A percentile compares a stretch with the other conserved stretches of the same genome.
These are phyloP conservation scores for Danionella cerebrum DNA, from an alignment of 2,113 vertebrate species.

Conservation along the genomic window DNA sequence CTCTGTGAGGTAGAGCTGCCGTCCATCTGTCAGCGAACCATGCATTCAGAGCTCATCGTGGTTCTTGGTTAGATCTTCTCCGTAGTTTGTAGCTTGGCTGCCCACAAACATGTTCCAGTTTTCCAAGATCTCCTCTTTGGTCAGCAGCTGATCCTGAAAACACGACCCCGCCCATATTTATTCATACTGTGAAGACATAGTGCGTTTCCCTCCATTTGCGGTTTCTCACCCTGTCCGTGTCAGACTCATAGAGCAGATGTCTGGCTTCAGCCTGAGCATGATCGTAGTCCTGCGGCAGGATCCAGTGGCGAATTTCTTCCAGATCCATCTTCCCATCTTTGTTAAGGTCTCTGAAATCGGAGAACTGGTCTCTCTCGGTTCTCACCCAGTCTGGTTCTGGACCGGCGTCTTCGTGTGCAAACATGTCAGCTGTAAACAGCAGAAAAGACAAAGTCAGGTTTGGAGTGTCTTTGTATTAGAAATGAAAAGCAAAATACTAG, in stretches of 20 bases:
- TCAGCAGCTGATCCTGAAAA: slow-evolving; percentile 81
- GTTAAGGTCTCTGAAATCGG: slow-evolving; percentile 90
- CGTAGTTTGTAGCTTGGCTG: slow-evolving; percentile 97
- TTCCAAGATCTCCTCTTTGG: slow-evolving; percentile 88
- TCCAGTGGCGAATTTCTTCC: slow-evolving; percentile 94
- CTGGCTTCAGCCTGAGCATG: slow-evolving; percentile 91
- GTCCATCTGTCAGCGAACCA: neutral
- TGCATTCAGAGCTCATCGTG: slow-evolving; percentile 85
- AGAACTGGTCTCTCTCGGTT: slow-evolving; percentile 90
- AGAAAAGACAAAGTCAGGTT: too few relatives aligned
- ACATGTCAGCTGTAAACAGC: slow-evolving; percentile 83
- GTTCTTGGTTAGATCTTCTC: slow-evolving; percentile 91
- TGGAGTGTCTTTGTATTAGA: too few relatives aligned
- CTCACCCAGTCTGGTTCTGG: slow-evolving; percentile 92
- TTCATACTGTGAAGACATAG: too few relatives aligned
- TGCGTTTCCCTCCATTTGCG: too few relatives aligned
- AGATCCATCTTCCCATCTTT: slow-evolving; percentile 94
- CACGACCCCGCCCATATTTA: too few relatives aligned
- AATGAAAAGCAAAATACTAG: too few relatives aligned
- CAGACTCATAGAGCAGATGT: slow-evolving; percentile 90
- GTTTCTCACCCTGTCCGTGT: slow-evolving; percentile 82
- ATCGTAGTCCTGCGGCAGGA: slow-evolving; percentile 94
- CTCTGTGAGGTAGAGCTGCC: slow-evolving; percentile 10
- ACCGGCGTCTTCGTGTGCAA: slow-evolving; percentile 84
- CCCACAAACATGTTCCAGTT: slow-evolving; percentile 99